Evolutionary conservation across 1,140 invertebrate species (phyloP).

Genomic region (Drosophila saltans): DNA sequence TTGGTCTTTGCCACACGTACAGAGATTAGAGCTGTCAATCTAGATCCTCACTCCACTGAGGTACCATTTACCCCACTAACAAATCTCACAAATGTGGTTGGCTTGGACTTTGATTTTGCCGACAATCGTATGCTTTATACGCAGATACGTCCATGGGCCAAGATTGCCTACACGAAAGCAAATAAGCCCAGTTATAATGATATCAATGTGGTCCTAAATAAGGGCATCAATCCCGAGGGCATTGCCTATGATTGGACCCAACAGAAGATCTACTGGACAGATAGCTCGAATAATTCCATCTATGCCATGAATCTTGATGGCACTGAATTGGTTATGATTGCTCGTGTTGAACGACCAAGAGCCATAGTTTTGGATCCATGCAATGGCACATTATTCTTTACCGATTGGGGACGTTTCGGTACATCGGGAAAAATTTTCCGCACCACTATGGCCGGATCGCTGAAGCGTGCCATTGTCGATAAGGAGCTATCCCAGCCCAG

Average conservation of each 20-base stretch:
- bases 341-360: constrained; percentile 94
- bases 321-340: constrained; percentile 95
- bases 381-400: constrained; percentile 95
- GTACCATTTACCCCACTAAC: constrained; percentile 93
- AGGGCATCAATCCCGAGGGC: constrained; percentile 96
- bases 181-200: constrained; percentile 86
- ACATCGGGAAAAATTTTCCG: constrained; percentile 97
- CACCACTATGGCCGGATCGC: constrained; percentile 97
- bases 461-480: constrained; percentile 94
- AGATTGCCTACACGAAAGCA: constrained; percentile 91
- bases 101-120: constrained; percentile 96
- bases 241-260: constrained; percentile 99
- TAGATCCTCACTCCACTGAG: constrained; percentile 91
- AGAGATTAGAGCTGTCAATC: constrained; percentile 93
- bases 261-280: constrained; percentile 98
- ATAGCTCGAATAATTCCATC: constrained; percentile 96
- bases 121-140: constrained; percentile 95
- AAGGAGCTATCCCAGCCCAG: constrained; percentile 97
- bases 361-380: constrained; percentile 99
- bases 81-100: constrained; percentile 98
- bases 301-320: constrained; percentile 97
- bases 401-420: constrained; percentile 96
- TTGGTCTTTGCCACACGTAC: constrained; percentile 95
- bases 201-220: constrained; percentile 90
- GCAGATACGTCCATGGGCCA: constrained; percentile 95